Percentiles rank a stretch among this genome's conserved stretches.
phyloP scores from a whole-genome alignment of 2,797 vertebrate species.

The Lutra lutra region DNA sequence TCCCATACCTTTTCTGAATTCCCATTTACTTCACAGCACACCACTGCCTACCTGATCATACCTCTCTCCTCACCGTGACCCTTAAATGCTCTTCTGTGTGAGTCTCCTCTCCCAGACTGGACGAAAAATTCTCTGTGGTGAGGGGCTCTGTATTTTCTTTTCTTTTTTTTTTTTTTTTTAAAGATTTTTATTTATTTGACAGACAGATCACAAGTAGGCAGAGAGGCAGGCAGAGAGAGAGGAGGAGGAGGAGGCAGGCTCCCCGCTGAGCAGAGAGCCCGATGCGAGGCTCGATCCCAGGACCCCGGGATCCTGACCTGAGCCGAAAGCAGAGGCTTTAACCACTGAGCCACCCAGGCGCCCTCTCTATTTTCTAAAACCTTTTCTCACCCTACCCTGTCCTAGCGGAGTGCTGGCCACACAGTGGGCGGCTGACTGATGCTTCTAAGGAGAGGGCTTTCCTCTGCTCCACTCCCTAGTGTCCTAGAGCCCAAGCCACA shows the following conservation, averaged over 20 bases:
- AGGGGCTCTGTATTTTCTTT: not conserved
- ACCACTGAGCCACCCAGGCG: too few relatives aligned
- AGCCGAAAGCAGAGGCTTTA: too few relatives aligned
- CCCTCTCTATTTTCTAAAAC: not conserved
- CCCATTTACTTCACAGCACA: not conserved
- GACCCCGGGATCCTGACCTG: too few relatives aligned
- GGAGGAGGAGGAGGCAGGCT: too few relatives aligned
- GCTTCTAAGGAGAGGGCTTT: not conserved
- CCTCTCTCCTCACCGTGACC: not conserved
- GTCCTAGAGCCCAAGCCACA: not conserved
- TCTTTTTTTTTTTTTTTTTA: too few relatives aligned
- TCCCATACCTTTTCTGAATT: slow-evolving; percentile 2
- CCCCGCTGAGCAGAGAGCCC: too few relatives aligned
- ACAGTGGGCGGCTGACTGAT: not conserved
- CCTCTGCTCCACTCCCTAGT: not conserved
- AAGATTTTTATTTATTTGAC: too few relatives aligned
- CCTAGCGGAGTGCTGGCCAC: not conserved
- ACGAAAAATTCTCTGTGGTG: slow-evolving; percentile 24
- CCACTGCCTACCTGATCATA: not conserved
- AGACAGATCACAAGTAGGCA: too few relatives aligned
- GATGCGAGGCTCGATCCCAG: too few relatives aligned
- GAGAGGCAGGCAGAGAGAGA: too few relatives aligned
- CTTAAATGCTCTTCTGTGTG: not conserved
- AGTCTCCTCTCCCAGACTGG: slow-evolving; percentile 30
- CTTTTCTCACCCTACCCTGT: slow-evolving; percentile 1